Evolutionary conservation across 2,797 vertebrate genomes (phyloP).

Genomic region (Potorous gilbertii): DNA sequence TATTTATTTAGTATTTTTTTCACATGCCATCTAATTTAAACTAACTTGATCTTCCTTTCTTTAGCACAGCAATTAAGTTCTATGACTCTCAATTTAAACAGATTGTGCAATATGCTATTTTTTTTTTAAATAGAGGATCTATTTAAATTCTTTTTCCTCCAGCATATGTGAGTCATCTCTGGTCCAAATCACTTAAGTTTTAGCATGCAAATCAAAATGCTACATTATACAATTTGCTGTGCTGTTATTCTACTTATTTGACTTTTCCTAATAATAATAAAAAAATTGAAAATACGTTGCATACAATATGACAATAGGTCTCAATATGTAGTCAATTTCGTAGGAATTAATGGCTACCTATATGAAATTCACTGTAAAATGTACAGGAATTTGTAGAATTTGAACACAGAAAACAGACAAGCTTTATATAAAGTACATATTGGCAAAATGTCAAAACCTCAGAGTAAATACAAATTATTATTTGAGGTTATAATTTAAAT

Average conservation of each 20-base stretch:
- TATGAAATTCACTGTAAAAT: neutral
- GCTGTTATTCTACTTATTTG: neutral
- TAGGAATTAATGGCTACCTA: constrained; percentile 19
- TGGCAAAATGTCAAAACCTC: constrained; percentile 43
- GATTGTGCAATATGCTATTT: constrained; percentile 10
- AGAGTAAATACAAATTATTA: constrained; percentile 25
- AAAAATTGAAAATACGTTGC: neutral
- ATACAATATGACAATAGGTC: neutral
- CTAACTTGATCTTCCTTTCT: constrained; percentile 37
- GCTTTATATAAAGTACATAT: neutral
- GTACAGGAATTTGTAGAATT: neutral
- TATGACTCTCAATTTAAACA: constrained; percentile 30
- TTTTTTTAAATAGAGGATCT: neutral
- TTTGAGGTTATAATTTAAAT: constrained; percentile 49
- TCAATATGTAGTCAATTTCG: constrained; percentile 1
- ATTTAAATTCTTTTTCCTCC: constrained; percentile 10
- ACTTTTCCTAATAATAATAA: constrained; percentile 1
- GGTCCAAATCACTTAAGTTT: constrained; percentile 9
- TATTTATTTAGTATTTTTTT: neutral
- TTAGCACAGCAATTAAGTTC: constrained; percentile 35
- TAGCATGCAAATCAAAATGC: constrained; percentile 14
- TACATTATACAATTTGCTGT: neutral
- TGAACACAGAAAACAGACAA: constrained; percentile 49
- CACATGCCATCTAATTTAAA: constrained; percentile 1
- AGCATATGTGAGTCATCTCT: constrained; percentile 27